Percentiles rank a stretch among this genome's conserved stretches.
These are phyloP conservation scores for Noctua fimbriata DNA, from an alignment of 2,888 invertebrate genomes.

Conservation along the genomic window DNA sequence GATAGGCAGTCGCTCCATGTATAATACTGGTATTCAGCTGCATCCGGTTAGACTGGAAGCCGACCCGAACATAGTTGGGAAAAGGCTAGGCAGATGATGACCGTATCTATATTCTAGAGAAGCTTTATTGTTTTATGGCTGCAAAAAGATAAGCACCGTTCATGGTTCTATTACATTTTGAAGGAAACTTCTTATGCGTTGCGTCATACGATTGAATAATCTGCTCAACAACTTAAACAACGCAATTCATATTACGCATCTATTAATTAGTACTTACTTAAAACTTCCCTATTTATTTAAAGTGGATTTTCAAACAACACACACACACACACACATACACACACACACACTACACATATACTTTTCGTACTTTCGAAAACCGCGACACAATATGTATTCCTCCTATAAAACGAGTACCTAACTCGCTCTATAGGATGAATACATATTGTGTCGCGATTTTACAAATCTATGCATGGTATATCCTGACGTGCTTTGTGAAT, in stretches of 20 bases:
- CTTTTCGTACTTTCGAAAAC: too few species aligned
- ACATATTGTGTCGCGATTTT: not conserved
- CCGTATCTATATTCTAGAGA: not conserved
- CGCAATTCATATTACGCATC: not conserved
- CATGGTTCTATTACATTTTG: not conserved
- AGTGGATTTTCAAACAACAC: not conserved
- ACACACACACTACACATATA: too few species aligned
- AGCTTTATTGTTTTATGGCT: not conserved
- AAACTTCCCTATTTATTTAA: not conserved
- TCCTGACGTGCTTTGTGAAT: conserved; percentile 10
- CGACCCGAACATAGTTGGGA: too few species aligned
- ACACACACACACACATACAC: too few species aligned
- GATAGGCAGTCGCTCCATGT: too few species aligned
- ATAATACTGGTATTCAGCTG: too few species aligned
- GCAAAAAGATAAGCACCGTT: not conserved
- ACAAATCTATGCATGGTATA: conserved; percentile 1
- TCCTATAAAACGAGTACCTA: too few species aligned
- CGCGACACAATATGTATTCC: too few species aligned
- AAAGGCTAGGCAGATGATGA: too few species aligned
- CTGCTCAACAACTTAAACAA: not conserved
- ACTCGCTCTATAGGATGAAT: not conserved
- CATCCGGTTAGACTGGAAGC: too few species aligned
- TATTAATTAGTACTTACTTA: not conserved
- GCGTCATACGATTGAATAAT: not conserved
- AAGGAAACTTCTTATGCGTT: not conserved